phyloP scores from a whole-genome alignment of 2,797 vertebrate genomes.

The Scyliorhinus canicula region DNA sequence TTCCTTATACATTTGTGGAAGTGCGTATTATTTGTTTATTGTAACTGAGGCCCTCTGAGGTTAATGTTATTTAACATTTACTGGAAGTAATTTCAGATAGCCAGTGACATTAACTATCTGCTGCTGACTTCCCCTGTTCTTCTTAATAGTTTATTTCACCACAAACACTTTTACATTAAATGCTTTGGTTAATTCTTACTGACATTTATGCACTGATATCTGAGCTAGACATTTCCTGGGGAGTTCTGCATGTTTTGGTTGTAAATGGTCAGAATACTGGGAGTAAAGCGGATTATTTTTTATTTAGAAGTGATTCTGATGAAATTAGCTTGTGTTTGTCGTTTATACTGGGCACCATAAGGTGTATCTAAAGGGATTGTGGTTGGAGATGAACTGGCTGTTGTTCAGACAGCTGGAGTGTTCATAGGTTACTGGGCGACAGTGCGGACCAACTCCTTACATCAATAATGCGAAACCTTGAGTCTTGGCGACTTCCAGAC shows the following conservation, averaged over 20 bases:
- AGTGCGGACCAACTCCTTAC: not conserved
- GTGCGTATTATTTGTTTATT: conserved; percentile 2
- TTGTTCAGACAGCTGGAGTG: not conserved
- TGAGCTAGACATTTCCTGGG: not conserved
- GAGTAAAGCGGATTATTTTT: not conserved
- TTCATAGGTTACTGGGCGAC: not conserved
- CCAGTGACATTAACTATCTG: not conserved
- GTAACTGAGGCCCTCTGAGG: not conserved
- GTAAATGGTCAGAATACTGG: not conserved
- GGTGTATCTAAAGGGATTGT: not conserved
- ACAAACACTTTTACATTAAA: not conserved
- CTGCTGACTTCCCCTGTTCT: not conserved
- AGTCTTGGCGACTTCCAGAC: too few relatives aligned
- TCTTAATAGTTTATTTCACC: not conserved
- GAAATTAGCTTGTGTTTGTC: not conserved
- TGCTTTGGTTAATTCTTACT: not conserved
- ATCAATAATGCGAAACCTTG: not conserved
- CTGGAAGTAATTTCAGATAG: conserved; percentile 1
- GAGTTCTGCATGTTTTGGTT: not conserved
- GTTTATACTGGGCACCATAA: not conserved
- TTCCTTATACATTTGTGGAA: not conserved
- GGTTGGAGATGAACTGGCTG: not conserved
- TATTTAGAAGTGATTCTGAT: not conserved
- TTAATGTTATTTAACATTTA: not conserved
- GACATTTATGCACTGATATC: too few relatives aligned